phyloP scores from a whole-genome alignment of 2,113 vertebrate species.

The Puma concolor region DNA sequence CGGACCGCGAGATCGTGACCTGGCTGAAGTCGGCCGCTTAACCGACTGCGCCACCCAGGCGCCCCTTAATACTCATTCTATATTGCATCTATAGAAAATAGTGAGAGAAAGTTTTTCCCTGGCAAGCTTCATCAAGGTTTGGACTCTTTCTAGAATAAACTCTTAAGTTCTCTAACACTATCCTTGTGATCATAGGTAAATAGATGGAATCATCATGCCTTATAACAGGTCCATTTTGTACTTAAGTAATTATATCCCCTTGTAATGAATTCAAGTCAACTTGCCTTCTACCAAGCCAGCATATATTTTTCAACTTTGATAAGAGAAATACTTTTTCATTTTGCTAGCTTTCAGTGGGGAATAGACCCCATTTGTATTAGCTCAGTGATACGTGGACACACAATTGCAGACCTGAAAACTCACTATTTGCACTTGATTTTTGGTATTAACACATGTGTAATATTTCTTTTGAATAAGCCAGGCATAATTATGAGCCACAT shows the following conservation, averaged over 20 bases:
- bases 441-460: not conserved
- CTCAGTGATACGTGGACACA: not conserved
- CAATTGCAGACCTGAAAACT: not conserved
- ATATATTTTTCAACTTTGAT: constrained; percentile 1
- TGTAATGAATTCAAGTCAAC: constrained; percentile 23
- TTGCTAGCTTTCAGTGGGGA: not conserved
- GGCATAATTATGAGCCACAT: constrained; percentile 3
- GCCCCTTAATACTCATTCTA: constrained; percentile 35
- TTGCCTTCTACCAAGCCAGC: not conserved
- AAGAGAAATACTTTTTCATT: not conserved
- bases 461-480: constrained; percentile 44
- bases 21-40: no score
- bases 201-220: not conserved
- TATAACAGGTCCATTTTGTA: not conserved
- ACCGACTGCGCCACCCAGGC: no score
- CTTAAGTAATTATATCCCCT: not conserved
- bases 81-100: constrained; percentile 35
- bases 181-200: not conserved
- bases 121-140: not conserved
- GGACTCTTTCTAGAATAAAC: constrained; percentile 11
- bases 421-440: constrained; percentile 39
- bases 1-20: no score
- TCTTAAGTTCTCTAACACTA: not conserved
- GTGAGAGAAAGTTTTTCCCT: constrained; percentile 35
- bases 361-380: not conserved